A percentile compares a stretch with the other conserved stretches of the same genome.
Evolutionary conservation across 2,888 invertebrate genomes (phyloP).

Genomic region (Ethmia dodecea): DNA sequence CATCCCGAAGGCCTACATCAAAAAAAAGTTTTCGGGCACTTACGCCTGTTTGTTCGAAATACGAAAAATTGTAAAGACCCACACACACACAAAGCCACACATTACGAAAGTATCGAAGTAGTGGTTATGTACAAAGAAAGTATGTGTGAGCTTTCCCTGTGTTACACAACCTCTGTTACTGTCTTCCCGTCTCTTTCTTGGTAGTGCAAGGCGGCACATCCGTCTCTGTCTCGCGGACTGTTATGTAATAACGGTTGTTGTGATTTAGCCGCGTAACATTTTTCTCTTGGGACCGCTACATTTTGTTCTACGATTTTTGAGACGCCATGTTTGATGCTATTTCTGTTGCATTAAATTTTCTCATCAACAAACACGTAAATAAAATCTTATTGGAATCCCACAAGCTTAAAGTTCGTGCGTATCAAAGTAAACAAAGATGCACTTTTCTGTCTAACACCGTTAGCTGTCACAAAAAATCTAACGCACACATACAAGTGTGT

Average conservation of each 20-base stretch:
- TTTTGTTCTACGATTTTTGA: slow-evolving; percentile 28
- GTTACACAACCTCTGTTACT: slow-evolving; percentile 53
- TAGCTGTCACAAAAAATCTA: too few relatives aligned
- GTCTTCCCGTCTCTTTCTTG: slow-evolving; percentile 45
- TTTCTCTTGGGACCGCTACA: slow-evolving; percentile 60
- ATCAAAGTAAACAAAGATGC: too few relatives aligned
- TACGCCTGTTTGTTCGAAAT: slow-evolving; percentile 56
- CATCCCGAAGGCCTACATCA: slow-evolving; percentile 47
- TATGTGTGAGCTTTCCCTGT: slow-evolving; percentile 73
- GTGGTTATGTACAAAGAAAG: slow-evolving; percentile 60
- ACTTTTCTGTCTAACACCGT: too few relatives aligned
- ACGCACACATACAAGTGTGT: slow-evolving; percentile 22
- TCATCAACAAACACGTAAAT: too few relatives aligned
- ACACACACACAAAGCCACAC: slow-evolving; percentile 42
- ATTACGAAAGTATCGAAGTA: slow-evolving; percentile 34
- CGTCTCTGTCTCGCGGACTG: slow-evolving; percentile 52
- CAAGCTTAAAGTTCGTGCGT: too few relatives aligned
- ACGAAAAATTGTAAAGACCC: slow-evolving; percentile 56
- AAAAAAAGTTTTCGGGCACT: slow-evolving; percentile 44
- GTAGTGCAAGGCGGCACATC: slow-evolving; percentile 26
- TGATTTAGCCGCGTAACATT: slow-evolving; percentile 70
- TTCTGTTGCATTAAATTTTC: too few relatives aligned
- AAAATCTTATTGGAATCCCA: too few relatives aligned
- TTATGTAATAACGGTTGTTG: slow-evolving; percentile 76
- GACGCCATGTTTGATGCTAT: too few relatives aligned